Base-by-base conservation (phyloP, 2,888 invertebrate genomes). In the Drosophila macrospina region DNA sequence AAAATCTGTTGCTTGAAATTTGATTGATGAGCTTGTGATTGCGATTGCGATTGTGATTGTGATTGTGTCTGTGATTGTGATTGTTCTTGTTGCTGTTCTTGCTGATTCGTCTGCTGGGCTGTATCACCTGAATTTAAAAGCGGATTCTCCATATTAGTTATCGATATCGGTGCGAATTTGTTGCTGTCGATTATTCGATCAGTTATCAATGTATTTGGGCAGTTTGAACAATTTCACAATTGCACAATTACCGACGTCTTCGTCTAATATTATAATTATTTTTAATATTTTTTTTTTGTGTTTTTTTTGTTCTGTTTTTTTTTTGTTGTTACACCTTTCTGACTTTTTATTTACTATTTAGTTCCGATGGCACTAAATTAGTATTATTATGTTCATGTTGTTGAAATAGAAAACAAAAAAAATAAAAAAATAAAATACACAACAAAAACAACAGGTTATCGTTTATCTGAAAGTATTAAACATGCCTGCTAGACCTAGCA, bases 71-170 rank as follows among this genome's bases (percentile, higher is more conserved):
- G 37, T 5, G 54, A 41, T 15, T 52, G 55, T 4, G 37, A n/a
- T 2, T 51, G 15, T 5, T 45, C 13, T 13, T 32, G 39, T 26
- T 37, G 52, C 36, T 47, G 57, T 39, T 47, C 24, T 10, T 42
- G 37, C 30, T 56, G 37, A 11, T 44, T 39, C 57, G 32, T n/a
- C 30, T 60, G 55, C 42, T 66, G 60, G 45, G 45, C 36, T 30
- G 64, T 47, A 41, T 74, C 45, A 61, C 62, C 72, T 54, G 59
- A 37, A 51, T 71, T 69, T 34, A 69, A 47, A 50, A 64, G 37
- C 44, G 44, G 41, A 52, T 69, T 42, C 47, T 60, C 59, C 68
- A 68, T 70, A 42, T 64, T 64, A 59, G 44, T 54, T 24, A n/a
- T 32, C 16, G 11, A 11, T 37, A 15, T 41, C 20, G 52, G 3